Conservation (phyloP, 2,888 invertebrate species). For the Sphecodes monilicornis region DNA sequence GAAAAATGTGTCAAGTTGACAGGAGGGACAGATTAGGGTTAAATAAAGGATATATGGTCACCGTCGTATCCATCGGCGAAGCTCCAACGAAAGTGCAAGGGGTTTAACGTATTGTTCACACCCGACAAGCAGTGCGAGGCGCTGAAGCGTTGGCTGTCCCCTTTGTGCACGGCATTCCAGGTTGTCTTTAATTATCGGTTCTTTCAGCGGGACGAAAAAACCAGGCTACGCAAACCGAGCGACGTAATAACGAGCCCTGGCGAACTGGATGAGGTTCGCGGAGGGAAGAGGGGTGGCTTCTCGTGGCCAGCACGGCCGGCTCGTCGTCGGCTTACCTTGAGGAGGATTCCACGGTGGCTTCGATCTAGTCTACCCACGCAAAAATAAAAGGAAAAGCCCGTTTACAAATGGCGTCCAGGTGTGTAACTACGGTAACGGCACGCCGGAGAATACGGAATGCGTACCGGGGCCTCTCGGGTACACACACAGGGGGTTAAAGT, state of each 20-base stretch:
- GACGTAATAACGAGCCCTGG: constrained; percentile 58
- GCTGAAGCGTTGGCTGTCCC: constrained; percentile 24
- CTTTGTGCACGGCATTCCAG: constrained; percentile 53
- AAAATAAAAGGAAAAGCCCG: constrained; percentile 52
- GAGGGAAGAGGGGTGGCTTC: constrained; percentile 11
- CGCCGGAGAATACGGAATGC: constrained; percentile 75
- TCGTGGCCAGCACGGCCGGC: constrained; percentile 9
- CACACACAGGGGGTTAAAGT: constrained; percentile 69
- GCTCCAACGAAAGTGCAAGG: background rate
- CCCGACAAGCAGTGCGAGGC: constrained; percentile 23
- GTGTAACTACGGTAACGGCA: constrained; percentile 74
- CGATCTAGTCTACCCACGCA: constrained; percentile 60
- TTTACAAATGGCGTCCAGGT: constrained; percentile 71
- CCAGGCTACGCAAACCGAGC: constrained; percentile 43
- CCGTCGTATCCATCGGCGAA: background rate
- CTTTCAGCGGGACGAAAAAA: constrained; percentile 37
- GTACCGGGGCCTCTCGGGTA: constrained; percentile 53
- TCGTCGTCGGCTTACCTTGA: constrained; percentile 55
- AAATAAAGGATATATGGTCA: background rate
- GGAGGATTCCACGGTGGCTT: constrained; percentile 52
- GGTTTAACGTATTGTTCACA: constrained; percentile 31
- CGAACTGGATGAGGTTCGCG: constrained; percentile 3
- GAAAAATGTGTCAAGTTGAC: background rate
- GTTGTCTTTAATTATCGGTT: constrained; percentile 64
- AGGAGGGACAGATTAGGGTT: background rate